Percentiles rank a stretch among this genome's conserved stretches.
phyloP scores from a whole-genome alignment of 2,888 invertebrate genomes.

The Clistopyga incitator region DNA sequence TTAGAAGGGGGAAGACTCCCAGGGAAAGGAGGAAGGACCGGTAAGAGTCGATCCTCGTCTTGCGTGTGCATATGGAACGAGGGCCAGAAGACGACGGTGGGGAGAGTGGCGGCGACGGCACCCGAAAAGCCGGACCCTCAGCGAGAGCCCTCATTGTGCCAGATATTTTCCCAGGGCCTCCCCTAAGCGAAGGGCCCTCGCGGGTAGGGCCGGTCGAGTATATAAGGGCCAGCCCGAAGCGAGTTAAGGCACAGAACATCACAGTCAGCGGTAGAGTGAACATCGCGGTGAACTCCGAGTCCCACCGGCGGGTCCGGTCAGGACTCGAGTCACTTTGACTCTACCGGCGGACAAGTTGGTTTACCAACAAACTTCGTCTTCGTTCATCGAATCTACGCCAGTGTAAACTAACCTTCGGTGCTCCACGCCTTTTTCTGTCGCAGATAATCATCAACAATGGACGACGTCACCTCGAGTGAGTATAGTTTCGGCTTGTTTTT shows the following conservation, averaged over 20 bases:
- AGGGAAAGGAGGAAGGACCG: conserved; percentile 40
- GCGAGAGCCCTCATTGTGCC: conserved; percentile 71
- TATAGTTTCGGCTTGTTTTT: conserved; percentile 78
- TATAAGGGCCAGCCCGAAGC: conserved; percentile 74
- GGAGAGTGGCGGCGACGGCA: conserved; percentile 13
- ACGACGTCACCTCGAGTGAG: conserved; percentile 74
- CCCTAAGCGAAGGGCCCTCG: conserved; percentile 62
- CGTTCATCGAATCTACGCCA: conserved; percentile 37
- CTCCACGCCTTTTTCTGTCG: conserved; percentile 76
- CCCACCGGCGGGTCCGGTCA: conserved; percentile 75
- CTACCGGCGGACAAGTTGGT: neutral
- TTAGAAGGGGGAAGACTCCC: neutral
- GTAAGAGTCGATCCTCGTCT: conserved; percentile 56
- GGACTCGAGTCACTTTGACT: conserved; percentile 58
- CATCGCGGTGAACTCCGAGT: conserved; percentile 66
- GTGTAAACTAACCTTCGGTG: conserved; percentile 74
- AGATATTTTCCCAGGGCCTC: conserved; percentile 80
- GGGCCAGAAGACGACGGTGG: conserved; percentile 33
- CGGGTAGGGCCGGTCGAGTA: conserved; percentile 68
- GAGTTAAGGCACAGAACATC: conserved; percentile 74
- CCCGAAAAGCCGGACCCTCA: conserved; percentile 54
- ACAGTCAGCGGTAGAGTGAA: conserved; percentile 72
- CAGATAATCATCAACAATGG: conserved; percentile 70
- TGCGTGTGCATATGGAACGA: conserved; percentile 16
- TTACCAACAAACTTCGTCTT: neutral